These are phyloP conservation scores for Cyclopterus lumpus DNA, from an alignment of 2,797 vertebrate species.

Conservation along the genomic window DNA sequence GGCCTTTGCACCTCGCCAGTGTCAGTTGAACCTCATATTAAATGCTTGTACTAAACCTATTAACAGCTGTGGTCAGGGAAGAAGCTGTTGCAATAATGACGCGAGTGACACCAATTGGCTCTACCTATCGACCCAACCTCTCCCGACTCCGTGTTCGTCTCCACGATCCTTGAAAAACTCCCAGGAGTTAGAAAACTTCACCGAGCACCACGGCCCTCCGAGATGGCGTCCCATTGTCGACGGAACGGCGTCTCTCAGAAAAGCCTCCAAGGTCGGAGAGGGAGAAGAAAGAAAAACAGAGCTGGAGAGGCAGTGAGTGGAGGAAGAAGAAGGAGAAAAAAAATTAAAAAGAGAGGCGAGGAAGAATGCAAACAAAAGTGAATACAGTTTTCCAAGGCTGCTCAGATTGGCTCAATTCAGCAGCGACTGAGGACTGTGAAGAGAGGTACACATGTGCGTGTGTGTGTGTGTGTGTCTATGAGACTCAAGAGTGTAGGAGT, in stretches of 20 bases:
- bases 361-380: slow-evolving; percentile 56
- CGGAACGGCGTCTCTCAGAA: slow-evolving; percentile 42
- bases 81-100: background rate
- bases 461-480: background rate
- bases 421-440: slow-evolving; percentile 41
- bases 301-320: background rate
- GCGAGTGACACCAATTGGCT: slow-evolving; percentile 25
- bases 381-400: slow-evolving; percentile 71
- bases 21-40: background rate
- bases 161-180: slow-evolving; percentile 68
- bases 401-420: slow-evolving; percentile 68
- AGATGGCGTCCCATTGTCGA: slow-evolving; percentile 41
- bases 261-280: slow-evolving; percentile 58
- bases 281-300: background rate
- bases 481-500: slow-evolving; percentile 25
- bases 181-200: slow-evolving; percentile 59
- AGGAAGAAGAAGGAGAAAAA: background rate
- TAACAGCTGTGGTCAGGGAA: background rate
- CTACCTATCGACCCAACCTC: background rate
- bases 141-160: slow-evolving; percentile 17
- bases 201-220: slow-evolving; percentile 38
- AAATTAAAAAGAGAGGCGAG: slow-evolving; percentile 28
- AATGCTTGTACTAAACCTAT: background rate
- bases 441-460: slow-evolving; percentile 56
- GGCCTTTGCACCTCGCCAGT: background rate